A percentile compares a stretch with the other conserved stretches of the same genome.
Conservation (phyloP, 2,797 vertebrate species). For the Parauchenoglanis punctatus region DNA sequence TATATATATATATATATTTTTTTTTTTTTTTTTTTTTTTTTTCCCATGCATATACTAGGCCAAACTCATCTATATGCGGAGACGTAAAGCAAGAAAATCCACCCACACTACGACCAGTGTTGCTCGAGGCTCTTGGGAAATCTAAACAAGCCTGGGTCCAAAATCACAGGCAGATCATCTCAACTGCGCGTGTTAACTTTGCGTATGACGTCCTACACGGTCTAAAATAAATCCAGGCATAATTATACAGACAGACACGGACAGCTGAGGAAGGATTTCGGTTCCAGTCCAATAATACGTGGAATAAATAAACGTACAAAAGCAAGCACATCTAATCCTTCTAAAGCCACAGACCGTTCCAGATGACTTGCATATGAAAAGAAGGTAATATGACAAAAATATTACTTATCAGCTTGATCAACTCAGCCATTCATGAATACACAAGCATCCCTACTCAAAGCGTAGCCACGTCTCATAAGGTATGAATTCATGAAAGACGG, state of each 20-base stretch:
- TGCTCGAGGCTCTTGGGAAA: background rate
- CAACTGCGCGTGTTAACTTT: background rate
- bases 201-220: background rate
- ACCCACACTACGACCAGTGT: background rate
- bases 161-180: background rate
- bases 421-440: background rate
- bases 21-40: no score
- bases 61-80: background rate
- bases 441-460: background rate
- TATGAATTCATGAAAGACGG: background rate
- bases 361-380: background rate
- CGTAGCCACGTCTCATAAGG: background rate
- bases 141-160: background rate
- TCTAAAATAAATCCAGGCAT: constrained; percentile 21
- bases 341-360: background rate
- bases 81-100: background rate
- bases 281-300: background rate
- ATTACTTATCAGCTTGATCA: no score
- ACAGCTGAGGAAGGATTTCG: constrained; percentile 5
- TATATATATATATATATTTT: background rate
- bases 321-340: background rate
- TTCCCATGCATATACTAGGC: background rate
- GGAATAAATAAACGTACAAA: background rate
- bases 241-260: background rate
- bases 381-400: background rate